Evolutionary conservation across 2,888 invertebrate genomes (phyloP).

Genomic region (Chymomyza caudatula): DNA sequence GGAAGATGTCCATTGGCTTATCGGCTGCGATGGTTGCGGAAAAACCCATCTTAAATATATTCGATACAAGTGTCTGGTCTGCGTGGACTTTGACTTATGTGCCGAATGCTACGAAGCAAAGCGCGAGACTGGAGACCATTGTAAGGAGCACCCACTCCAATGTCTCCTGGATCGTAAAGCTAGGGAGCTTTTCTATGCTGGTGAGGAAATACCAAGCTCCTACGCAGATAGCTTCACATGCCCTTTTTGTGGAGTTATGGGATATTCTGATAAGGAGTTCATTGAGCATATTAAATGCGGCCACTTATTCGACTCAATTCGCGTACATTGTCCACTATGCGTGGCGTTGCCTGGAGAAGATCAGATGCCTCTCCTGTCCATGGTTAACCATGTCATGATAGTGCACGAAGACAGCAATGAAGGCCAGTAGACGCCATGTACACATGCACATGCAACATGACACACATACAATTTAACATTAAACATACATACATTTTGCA

Average conservation of each 20-base stretch:
- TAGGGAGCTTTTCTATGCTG: slow-evolving; percentile 35
- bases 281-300: slow-evolving; percentile 14
- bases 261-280: slow-evolving; percentile 14
- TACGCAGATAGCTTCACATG: slow-evolving; percentile 54
- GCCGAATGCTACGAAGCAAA: slow-evolving; percentile 28
- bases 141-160: slow-evolving; percentile 42
- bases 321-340: slow-evolving; percentile 13
- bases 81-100: slow-evolving; percentile 45
- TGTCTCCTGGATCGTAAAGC: slow-evolving; percentile 40
- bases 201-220: slow-evolving; percentile 31
- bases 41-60: too few relatives aligned
- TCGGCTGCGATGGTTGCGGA: too few relatives aligned
- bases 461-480: too few relatives aligned
- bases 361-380: too few relatives aligned
- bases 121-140: slow-evolving; percentile 20
- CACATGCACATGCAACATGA: too few relatives aligned
- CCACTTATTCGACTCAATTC: slow-evolving; percentile 22
- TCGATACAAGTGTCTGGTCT: slow-evolving; percentile 52
- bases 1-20: too few relatives aligned
- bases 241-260: slow-evolving; percentile 39
- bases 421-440: too few relatives aligned
- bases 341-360: too few relatives aligned
- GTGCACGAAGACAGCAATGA: too few relatives aligned
- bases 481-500: too few relatives aligned
- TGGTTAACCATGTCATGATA: too few relatives aligned